Conservation (phyloP, 2,113 vertebrate species). For the Scatophagus argus region DNA sequence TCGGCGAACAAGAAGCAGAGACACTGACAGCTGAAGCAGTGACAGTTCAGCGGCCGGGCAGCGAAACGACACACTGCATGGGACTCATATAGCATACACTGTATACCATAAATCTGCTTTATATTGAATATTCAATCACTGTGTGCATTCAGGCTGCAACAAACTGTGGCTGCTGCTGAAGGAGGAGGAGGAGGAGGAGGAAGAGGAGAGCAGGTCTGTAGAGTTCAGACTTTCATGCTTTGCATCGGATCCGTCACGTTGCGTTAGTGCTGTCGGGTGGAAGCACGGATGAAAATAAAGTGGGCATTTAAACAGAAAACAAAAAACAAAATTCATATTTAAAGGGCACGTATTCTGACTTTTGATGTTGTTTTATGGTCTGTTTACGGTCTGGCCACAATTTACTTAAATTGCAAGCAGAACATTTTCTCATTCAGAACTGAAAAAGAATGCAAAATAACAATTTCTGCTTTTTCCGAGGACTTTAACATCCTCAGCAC, state of each 20-base stretch:
- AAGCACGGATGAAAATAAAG: background rate
- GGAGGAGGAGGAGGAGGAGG: background rate
- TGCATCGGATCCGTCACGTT: slow-evolving; percentile 7
- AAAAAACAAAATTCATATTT: background rate
- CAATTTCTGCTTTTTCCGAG: background rate
- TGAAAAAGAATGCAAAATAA: background rate
- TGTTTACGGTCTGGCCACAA: background rate
- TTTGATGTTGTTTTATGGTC: background rate
- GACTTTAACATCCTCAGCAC: background rate
- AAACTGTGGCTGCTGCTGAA: background rate
- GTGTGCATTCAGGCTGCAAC: slow-evolving; percentile 40
- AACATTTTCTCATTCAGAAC: background rate
- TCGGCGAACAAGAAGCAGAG: slow-evolving; percentile 4
- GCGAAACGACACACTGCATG: background rate
- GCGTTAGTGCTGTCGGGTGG: background rate
- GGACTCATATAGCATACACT: background rate
- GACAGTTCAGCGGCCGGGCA: slow-evolving; percentile 12
- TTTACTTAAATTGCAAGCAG: background rate
- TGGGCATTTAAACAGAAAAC: too few relatives aligned
- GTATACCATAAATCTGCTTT: slow-evolving; percentile 30
- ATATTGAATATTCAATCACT: slow-evolving; percentile 48
- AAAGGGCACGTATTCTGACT: background rate
- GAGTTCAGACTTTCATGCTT: slow-evolving; percentile 6
- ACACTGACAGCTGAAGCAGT: background rate
- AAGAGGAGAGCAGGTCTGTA: background rate